phyloP scores from a whole-genome alignment of 2,888 invertebrate genomes.

The Apoderus coryli region DNA sequence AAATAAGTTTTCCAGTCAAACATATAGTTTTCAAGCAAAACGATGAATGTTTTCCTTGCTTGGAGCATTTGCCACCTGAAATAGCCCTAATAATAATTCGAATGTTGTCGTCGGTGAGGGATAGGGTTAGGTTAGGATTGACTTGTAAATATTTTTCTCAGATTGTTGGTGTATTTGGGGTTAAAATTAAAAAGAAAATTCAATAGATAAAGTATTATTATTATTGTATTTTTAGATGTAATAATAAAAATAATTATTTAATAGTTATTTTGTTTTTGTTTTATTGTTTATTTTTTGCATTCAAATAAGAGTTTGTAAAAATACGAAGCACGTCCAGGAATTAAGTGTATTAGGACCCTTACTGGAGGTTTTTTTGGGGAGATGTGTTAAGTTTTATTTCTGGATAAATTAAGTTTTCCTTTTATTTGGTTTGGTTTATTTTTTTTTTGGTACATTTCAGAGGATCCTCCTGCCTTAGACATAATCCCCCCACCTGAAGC shows the following conservation, averaged over 20 bases:
- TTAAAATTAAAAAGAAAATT: slow-evolving; percentile 13
- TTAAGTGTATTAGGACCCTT: too few species aligned
- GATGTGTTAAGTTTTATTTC: too few species aligned
- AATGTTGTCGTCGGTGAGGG: slow-evolving; percentile 8
- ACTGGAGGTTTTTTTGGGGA: too few species aligned
- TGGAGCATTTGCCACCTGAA: slow-evolving; percentile 17
- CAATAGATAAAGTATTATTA: too few species aligned
- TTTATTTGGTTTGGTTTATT: too few species aligned
- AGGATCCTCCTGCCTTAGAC: slow-evolving; percentile 20
- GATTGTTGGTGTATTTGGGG: too few species aligned
- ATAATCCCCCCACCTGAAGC: slow-evolving; percentile 23
- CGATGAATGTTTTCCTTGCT: slow-evolving; percentile 11
- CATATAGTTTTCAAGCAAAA: slow-evolving; percentile 15
- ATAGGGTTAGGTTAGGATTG: slow-evolving; percentile 11
- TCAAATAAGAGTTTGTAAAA: too few species aligned
- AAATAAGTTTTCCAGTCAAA: slow-evolving; percentile 26
- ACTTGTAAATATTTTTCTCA: too few species aligned
- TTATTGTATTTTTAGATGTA: slow-evolving; percentile 3
- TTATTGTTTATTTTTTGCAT: too few species aligned
- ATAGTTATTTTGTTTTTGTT: slow-evolving; percentile 2
- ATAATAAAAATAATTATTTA: neutral
- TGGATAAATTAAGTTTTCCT: too few species aligned
- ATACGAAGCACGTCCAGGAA: too few species aligned
- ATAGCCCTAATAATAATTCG: slow-evolving; percentile 15
- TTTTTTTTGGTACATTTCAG: slow-evolving; percentile 14